Evolutionary conservation across 2,888 invertebrate genomes (phyloP), one percentile per base, ranked within the genome.

Genomic region (Caradrina kadenii): DNA sequence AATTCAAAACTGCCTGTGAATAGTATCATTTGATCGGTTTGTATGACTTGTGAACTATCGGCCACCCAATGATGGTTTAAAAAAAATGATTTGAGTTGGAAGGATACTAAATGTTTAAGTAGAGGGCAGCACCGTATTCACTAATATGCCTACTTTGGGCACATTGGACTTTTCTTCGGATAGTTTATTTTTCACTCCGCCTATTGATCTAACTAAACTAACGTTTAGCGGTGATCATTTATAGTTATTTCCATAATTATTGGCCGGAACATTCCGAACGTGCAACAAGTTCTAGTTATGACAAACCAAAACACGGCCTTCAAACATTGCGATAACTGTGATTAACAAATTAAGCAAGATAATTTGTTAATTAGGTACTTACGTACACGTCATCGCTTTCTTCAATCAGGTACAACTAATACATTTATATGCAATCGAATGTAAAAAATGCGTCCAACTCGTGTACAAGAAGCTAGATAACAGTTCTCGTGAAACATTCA

Each of bases 401-500:
- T 55, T 59, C 49, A 63, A 55, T 53, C 35, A 61, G 15, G 6
- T 63, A 52, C 58, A 65, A 67, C 62, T 45, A 48, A 58, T 58
- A 49, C 0, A 48, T 56, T 66, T 26, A 50, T 55, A 49, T 53
- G 53, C 35, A 64, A 64, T 71, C 26, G 26, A 26, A 63, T 26
- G 39, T 45, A 17, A 50, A 26, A 35, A 48, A 39, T 56, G 55
- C 48, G 17, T 39, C 13, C 26, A 48, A 39, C 22, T 59, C 62
- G 66, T 60, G 73, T 53, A 60, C 55, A n/a, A 49, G 42, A 31
- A 11, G 42, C 50, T 52, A 55, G 48, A 45, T 52, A 63, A 63
- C 49, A 54, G 74, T 61, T 79, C 74, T 68, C 53, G 50, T 54
- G 60, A 68, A 61, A 56, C 52, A n/a, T 76, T 64, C 39, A 39